These are phyloP conservation scores for Amphiura filiformis DNA, from an alignment of 35 echinoderm and acorn worm genomes.

Conservation along the genomic window DNA sequence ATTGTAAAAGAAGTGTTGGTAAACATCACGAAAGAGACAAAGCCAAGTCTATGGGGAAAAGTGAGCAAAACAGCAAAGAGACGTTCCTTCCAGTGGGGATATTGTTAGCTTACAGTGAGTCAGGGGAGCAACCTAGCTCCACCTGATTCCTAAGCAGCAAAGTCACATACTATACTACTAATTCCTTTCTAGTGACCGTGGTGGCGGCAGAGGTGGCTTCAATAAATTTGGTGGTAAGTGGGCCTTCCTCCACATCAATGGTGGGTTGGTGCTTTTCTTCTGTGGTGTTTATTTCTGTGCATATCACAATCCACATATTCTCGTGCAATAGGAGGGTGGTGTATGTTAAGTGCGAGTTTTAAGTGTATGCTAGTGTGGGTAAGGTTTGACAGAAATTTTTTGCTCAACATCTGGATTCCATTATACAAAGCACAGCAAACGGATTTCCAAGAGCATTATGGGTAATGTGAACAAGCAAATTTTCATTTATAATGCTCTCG, in stretches of 20 bases:
- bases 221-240: conserved; percentile 75
- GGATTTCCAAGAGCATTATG: no score
- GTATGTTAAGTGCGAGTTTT: not conserved
- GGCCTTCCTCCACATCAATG: not conserved
- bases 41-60: no score
- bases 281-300: not conserved
- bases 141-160: conserved; percentile 54
- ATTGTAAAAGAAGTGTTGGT: not conserved
- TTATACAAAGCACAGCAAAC: no score
- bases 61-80: not conserved
- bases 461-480: no score
- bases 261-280: not conserved
- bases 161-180: conserved; percentile 25
- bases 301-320: not conserved
- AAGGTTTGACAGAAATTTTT: not conserved
- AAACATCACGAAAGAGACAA: not conserved
- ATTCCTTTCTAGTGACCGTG: conserved; percentile 42
- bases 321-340: not conserved
- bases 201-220: conserved; percentile 52
- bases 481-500: no score
- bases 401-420: no score
- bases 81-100: not conserved
- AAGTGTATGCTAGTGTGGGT: not conserved
- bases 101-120: not conserved
- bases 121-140: not conserved